A percentile compares a stretch with the other conserved stretches of the same genome.
Evolutionary conservation across 2,113 vertebrate genomes (phyloP).

Genomic region (Nannobrachium achirus): DNA sequence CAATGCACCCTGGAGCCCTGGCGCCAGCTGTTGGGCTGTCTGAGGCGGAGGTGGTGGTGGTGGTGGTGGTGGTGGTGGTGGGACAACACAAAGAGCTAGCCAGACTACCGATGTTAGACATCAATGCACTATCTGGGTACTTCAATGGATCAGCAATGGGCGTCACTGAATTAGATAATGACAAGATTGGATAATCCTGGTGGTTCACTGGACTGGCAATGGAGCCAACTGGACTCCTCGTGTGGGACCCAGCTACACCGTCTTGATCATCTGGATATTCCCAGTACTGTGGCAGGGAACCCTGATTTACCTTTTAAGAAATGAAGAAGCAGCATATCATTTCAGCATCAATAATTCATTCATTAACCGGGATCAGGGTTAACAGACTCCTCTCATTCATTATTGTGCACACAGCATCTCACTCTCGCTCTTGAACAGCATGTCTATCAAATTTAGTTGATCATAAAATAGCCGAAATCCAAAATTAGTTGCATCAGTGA

Average conservation of each 20-base stretch:
- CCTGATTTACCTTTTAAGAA: slow-evolving; percentile 26
- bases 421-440: too few species aligned
- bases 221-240: background rate
- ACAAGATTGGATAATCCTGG: background rate
- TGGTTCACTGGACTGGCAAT: background rate
- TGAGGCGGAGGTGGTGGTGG: slow-evolving; percentile 13
- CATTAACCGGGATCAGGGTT: too few species aligned
- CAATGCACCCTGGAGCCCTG: slow-evolving; percentile 69
- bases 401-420: too few species aligned
- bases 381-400: too few species aligned
- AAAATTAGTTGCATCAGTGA: too few species aligned
- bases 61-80: slow-evolving; percentile 17
- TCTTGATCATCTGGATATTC: slow-evolving; percentile 21
- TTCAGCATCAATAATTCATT: too few species aligned
- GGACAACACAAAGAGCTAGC: slow-evolving; percentile 18
- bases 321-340: background rate
- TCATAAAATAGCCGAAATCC: too few species aligned
- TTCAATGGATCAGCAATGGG: background rate
- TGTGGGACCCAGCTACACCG: background rate
- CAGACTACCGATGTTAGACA: background rate
- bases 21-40: slow-evolving; percentile 72
- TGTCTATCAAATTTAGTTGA: too few species aligned
- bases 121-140: background rate
- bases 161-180: background rate
- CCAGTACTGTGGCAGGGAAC: slow-evolving; percentile 18